Evolutionary conservation across 1,140 invertebrate genomes (phyloP).

Genomic region (Drosophila nannoptera): DNA sequence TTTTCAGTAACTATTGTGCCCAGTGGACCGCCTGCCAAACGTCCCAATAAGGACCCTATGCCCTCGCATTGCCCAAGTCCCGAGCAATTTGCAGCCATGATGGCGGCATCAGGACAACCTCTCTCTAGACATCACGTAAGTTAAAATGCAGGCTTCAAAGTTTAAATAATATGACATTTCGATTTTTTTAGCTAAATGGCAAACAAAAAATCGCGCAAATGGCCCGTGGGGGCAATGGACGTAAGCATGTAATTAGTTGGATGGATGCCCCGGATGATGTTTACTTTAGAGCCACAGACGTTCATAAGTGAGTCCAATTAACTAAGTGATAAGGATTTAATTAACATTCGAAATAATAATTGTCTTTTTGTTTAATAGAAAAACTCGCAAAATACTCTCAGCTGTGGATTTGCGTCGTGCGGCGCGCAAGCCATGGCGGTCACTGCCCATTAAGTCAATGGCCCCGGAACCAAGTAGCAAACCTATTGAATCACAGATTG

Average conservation of each 20-base stretch:
- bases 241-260: conserved; percentile 97
- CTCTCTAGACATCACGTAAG: conserved; percentile 84
- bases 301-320: conserved; percentile 88
- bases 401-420: conserved; percentile 90
- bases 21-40: conserved; percentile 83
- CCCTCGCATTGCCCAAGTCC: conserved; percentile 83
- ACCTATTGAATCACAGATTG: conserved; percentile 82
- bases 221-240: conserved; percentile 82
- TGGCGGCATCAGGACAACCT: conserved; percentile 83
- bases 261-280: conserved; percentile 98
- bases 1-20: conserved; percentile 79
- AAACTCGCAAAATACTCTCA: conserved; percentile 89
- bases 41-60: conserved; percentile 85
- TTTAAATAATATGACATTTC: too few species aligned
- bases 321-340: not conserved
- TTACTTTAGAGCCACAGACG: conserved; percentile 94
- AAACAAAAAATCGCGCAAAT: conserved; percentile 87
- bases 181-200: conserved; percentile 82
- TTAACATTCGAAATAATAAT: not conserved
- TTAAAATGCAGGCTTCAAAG: conserved; percentile 10
- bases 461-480: conserved; percentile 66
- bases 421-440: conserved; percentile 94
- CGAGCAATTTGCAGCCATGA: conserved; percentile 84
- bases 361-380: conserved; percentile 81
- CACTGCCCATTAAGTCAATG: conserved; percentile 79